A percentile compares a stretch with the other conserved stretches of the same genome.
These are phyloP conservation scores for Lagorchestes hirsutus DNA, from an alignment of 2,797 vertebrate species.

Conservation along the genomic window DNA sequence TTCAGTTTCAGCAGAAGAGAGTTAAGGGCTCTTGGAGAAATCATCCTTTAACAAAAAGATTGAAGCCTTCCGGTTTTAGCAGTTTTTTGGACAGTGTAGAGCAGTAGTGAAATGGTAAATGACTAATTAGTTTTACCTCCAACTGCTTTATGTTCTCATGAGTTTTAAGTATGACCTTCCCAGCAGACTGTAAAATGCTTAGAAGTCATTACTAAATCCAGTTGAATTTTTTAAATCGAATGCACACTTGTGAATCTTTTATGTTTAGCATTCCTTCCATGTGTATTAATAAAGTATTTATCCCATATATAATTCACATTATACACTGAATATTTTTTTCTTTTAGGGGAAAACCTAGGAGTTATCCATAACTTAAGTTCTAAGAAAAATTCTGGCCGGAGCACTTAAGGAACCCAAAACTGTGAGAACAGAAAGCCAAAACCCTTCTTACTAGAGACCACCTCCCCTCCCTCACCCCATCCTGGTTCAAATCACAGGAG, in stretches of 20 bases:
- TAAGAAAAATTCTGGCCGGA: neutral
- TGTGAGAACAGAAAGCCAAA: neutral
- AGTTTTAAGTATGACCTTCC: neutral
- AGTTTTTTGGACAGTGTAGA: neutral
- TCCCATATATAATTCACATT: neutral
- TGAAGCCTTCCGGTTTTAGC: neutral
- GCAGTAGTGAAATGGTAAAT: neutral
- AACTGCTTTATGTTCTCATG: neutral
- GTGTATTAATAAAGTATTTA: neutral
- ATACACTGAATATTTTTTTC: neutral
- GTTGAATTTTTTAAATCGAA: neutral
- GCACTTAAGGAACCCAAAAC: neutral
- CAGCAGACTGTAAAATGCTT: neutral
- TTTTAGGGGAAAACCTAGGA: neutral
- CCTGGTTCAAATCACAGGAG: neutral
- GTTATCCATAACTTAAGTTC: neutral
- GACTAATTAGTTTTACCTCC: neutral
- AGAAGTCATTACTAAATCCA: neutral
- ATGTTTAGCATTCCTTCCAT: neutral
- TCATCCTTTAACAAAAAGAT: neutral
- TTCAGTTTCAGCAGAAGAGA: neutral
- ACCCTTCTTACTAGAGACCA: neutral
- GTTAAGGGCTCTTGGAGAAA: neutral
- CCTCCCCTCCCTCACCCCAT: neutral
- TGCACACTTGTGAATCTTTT: neutral